These are phyloP conservation scores for Petrolisthes manimaculis DNA, from an alignment of 2,888 invertebrate species.

Conservation along the genomic window DNA sequence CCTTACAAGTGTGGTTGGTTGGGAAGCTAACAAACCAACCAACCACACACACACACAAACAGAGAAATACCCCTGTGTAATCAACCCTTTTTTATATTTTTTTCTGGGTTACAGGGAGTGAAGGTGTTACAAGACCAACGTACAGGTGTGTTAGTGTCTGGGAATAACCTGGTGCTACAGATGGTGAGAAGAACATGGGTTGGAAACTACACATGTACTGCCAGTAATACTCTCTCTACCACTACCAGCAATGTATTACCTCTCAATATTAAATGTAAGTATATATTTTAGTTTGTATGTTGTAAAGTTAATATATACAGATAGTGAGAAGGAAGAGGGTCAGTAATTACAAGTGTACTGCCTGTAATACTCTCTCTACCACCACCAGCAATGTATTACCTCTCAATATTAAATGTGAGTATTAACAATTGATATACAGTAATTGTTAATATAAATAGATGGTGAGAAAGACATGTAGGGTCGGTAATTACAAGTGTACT, in stretches of 20 bases:
- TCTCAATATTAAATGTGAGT: slow-evolving; percentile 20
- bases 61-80: too few relatives aligned
- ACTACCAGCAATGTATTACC: slow-evolving; percentile 32
- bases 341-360: slow-evolving; percentile 58
- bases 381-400: slow-evolving; percentile 34
- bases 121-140: slow-evolving; percentile 23
- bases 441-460: too few relatives aligned
- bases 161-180: slow-evolving; percentile 59
- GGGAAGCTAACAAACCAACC: neutral
- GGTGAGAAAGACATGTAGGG: slow-evolving; percentile 45
- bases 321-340: slow-evolving; percentile 47
- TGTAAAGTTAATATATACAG: neutral
- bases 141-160: slow-evolving; percentile 40
- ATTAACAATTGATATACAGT: too few relatives aligned
- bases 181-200: slow-evolving; percentile 48
- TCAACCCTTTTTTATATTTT: neutral
- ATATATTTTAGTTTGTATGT: neutral
- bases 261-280: slow-evolving; percentile 17
- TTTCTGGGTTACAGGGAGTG: slow-evolving; percentile 7
- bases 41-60: too few relatives aligned
- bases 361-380: slow-evolving; percentile 51
- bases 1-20: neutral
- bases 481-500: slow-evolving; percentile 56
- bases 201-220: slow-evolving; percentile 59
- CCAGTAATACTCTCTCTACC: slow-evolving; percentile 52